Percentiles rank a stretch among this genome's conserved stretches.
Evolutionary conservation across 2,797 vertebrate genomes (phyloP).

Genomic region (Arctocebus calabarensis): DNA sequence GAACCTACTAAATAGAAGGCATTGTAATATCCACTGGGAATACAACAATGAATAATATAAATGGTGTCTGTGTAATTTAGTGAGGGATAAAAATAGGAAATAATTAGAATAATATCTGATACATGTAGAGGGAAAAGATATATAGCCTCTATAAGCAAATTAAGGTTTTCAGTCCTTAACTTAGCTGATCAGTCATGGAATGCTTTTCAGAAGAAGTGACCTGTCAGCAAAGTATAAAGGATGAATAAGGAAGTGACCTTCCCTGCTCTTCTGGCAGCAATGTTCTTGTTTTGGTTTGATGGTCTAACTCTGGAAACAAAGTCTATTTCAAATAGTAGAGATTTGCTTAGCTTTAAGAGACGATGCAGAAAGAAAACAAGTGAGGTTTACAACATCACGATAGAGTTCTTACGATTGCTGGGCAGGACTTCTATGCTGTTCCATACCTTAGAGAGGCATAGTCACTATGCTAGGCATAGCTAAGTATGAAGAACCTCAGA

Average conservation of each 20-base stretch:
- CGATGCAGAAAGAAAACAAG: background rate
- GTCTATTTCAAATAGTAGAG: background rate
- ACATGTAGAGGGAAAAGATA: background rate
- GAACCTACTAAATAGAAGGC: background rate
- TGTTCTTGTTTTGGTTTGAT: background rate
- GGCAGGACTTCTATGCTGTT: background rate
- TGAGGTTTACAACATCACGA: background rate
- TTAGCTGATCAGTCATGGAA: background rate
- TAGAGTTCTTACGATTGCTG: background rate
- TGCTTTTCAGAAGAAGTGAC: background rate
- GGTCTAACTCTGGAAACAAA: background rate
- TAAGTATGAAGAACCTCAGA: background rate
- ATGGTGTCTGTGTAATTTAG: background rate
- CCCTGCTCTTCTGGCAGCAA: background rate
- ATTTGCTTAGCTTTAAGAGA: background rate
- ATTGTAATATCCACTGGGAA: background rate
- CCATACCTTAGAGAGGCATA: background rate
- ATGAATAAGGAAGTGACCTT: background rate
- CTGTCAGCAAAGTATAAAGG: background rate
- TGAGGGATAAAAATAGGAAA: background rate
- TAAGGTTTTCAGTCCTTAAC: background rate
- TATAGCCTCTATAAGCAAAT: background rate
- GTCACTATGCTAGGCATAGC: background rate
- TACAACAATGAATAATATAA: background rate
- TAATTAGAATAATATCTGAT: background rate